A percentile compares a stretch with the other conserved stretches of the same genome.
phyloP scores from a whole-genome alignment of 2,888 invertebrate genomes.

The Mamestra brassicae region DNA sequence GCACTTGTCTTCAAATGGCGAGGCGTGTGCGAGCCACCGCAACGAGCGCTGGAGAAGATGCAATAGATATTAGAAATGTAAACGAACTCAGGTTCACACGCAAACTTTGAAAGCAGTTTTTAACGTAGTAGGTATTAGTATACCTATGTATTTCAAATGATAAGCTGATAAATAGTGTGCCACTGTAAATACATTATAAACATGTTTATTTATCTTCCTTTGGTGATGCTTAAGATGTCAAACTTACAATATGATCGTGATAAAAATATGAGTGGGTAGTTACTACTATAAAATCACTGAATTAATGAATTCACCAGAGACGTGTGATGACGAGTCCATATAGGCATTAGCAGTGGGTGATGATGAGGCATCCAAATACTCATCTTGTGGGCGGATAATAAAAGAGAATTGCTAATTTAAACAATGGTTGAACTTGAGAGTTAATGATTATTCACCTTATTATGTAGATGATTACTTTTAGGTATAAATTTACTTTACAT shows the following conservation, averaged over 20 bases:
- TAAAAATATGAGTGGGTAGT: slow-evolving; percentile 25
- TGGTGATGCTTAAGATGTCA: neutral
- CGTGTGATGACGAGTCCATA: slow-evolving; percentile 34
- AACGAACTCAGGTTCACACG: slow-evolving; percentile 75
- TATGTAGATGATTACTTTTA: neutral
- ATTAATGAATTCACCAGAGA: slow-evolving; percentile 1
- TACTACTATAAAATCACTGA: neutral
- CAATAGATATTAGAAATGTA: slow-evolving; percentile 75
- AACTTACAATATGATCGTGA: slow-evolving; percentile 13
- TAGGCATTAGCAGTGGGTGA: slow-evolving; percentile 47
- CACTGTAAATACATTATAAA: neutral
- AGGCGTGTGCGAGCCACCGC: slow-evolving; percentile 67
- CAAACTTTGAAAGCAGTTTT: slow-evolving; percentile 76
- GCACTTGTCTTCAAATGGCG: slow-evolving; percentile 79
- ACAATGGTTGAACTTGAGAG: slow-evolving; percentile 55
- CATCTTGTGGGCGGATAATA: slow-evolving; percentile 35
- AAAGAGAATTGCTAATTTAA: slow-evolving; percentile 21
- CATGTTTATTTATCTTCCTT: neutral
- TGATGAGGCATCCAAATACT: slow-evolving; percentile 25
- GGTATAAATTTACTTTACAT: no score
- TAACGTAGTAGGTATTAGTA: slow-evolving; percentile 6
- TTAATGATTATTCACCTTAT: slow-evolving; percentile 18
- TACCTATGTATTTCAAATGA: slow-evolving; percentile 17
- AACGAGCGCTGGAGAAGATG: slow-evolving; percentile 72
- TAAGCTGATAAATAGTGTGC: slow-evolving; percentile 13